Evolutionary conservation across 2,113 vertebrate genomes (phyloP).

Genomic region (Salminus brasiliensis): DNA sequence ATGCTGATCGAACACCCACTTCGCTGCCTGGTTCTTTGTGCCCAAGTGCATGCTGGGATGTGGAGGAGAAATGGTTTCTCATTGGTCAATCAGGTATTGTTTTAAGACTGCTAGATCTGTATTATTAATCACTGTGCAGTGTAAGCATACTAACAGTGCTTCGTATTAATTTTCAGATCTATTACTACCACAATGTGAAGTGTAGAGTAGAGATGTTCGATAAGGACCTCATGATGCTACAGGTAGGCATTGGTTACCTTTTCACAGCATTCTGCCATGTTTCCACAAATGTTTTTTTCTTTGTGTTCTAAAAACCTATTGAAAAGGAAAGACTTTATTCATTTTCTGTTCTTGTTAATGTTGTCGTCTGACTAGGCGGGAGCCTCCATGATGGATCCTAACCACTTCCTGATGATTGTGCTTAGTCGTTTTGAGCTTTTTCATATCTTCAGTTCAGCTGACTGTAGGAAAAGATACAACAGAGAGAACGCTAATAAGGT

Average conservation of each 20-base stretch:
- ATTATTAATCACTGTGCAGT: not conserved
- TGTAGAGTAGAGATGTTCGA: constrained; percentile 99
- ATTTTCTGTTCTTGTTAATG: no score
- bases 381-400: constrained; percentile 99
- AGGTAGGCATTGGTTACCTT: constrained; percentile 72
- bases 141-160: not conserved
- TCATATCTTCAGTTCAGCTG: constrained; percentile 90
- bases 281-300: not conserved
- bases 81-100: constrained; percentile 90
- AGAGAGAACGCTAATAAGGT: constrained; percentile 91
- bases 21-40: constrained; percentile 93
- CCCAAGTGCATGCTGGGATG: constrained; percentile 98
- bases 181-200: constrained; percentile 98
- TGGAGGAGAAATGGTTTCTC: constrained; percentile 98
- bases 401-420: constrained; percentile 97
- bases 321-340: no score
- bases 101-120: not conserved
- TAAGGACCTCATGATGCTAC: constrained; percentile 95
- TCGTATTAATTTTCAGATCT: constrained; percentile 81
- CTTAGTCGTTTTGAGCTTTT: constrained; percentile 95
- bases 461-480: constrained; percentile 89
- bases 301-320: not conserved
- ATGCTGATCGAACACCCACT: constrained; percentile 95
- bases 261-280: not conserved
- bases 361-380: constrained; percentile 84